Percentiles rank a stretch among this genome's conserved stretches.
These are phyloP conservation scores for Oxytorus armatus DNA, from an alignment of 2,888 invertebrate species.

Conservation along the genomic window DNA sequence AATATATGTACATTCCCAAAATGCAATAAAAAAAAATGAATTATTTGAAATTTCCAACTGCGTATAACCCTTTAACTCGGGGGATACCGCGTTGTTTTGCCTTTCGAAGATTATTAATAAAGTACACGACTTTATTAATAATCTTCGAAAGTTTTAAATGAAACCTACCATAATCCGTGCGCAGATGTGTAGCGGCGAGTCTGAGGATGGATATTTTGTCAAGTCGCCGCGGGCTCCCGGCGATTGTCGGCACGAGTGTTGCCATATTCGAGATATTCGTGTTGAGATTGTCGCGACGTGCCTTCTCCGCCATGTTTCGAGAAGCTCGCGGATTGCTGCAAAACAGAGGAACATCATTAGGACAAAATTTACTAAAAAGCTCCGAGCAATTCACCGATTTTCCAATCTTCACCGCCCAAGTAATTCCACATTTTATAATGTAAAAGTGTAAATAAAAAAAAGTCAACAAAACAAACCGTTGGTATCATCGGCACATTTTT, in stretches of 20 bases:
- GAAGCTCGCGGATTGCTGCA: slow-evolving; percentile 91
- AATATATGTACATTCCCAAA: too few relatives aligned
- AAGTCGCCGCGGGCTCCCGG: slow-evolving; percentile 92
- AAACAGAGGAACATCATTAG: slow-evolving; percentile 47
- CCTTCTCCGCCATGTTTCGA: slow-evolving; percentile 96
- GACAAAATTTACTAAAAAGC: not conserved
- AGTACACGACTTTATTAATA: not conserved
- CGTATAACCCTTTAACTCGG: too few relatives aligned
- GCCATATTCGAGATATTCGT: slow-evolving; percentile 93
- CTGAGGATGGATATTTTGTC: slow-evolving; percentile 96
- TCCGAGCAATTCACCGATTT: too few relatives aligned
- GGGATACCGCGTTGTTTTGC: too few relatives aligned
- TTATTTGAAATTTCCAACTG: too few relatives aligned
- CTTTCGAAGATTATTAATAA: too few relatives aligned
- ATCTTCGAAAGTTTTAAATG: not conserved
- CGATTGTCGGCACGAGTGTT: slow-evolving; percentile 92
- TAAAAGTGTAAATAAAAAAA: too few relatives aligned
- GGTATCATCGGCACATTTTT: too few relatives aligned
- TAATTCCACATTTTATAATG: too few relatives aligned
- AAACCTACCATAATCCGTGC: slow-evolving; percentile 89
- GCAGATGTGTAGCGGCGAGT: slow-evolving; percentile 93
- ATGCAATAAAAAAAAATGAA: too few relatives aligned
- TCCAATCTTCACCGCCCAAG: too few relatives aligned
- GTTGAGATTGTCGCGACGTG: slow-evolving; percentile 95
- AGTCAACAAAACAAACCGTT: too few relatives aligned